phyloP scores from a whole-genome alignment of 2,113 vertebrate species.

The Lampris incognitus region DNA sequence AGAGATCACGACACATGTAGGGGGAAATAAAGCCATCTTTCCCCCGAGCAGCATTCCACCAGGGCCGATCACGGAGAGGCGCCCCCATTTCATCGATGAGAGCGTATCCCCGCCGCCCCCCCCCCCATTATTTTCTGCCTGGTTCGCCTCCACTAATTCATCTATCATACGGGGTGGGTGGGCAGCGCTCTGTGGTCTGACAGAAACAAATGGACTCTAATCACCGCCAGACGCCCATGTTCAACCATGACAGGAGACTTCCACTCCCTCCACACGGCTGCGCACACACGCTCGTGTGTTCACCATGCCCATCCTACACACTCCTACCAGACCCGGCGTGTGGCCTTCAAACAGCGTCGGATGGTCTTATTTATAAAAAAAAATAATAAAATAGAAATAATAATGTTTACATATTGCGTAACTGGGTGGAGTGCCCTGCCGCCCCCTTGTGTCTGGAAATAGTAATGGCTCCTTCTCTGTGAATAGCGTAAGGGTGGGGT shows the following conservation, averaged over 20 bases:
- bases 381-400: slow-evolving; percentile 59
- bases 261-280: slow-evolving; percentile 56
- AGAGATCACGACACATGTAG: slow-evolving; percentile 28
- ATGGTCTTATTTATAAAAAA: slow-evolving; percentile 54
- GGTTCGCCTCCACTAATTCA: slow-evolving; percentile 68
- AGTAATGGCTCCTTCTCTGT: slow-evolving; percentile 52
- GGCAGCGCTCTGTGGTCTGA: slow-evolving; percentile 71
- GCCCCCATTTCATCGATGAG: slow-evolving; percentile 70
- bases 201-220: slow-evolving; percentile 80
- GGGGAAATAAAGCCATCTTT: slow-evolving; percentile 17
- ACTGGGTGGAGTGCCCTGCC: slow-evolving; percentile 65
- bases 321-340: slow-evolving; percentile 50
- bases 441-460: slow-evolving; percentile 60
- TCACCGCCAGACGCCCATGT: slow-evolving; percentile 75
- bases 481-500: slow-evolving; percentile 36
- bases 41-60: slow-evolving; percentile 50
- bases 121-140: slow-evolving; percentile 35
- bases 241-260: slow-evolving; percentile 75
- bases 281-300: slow-evolving; percentile 14
- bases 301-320: slow-evolving; percentile 33
- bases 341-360: slow-evolving; percentile 31
- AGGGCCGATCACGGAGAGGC: slow-evolving; percentile 50
- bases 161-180: slow-evolving; percentile 69
- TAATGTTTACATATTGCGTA: slow-evolving; percentile 67
- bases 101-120: slow-evolving; percentile 9